Conservation (phyloP, 2,113 vertebrate species). For the Dissostichus mawsoni region DNA sequence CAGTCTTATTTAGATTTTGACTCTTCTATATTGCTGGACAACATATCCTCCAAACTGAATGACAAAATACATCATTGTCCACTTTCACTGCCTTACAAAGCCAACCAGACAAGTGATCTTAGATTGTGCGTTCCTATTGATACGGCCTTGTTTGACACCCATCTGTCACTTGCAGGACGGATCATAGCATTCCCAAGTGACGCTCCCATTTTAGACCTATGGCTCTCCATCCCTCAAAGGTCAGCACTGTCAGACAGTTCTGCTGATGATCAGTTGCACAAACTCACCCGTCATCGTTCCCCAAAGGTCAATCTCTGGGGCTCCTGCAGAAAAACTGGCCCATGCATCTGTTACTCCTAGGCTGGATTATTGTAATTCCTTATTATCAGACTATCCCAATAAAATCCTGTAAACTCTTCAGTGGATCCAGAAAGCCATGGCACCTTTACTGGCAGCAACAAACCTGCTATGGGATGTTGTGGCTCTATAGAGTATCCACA, state of each 20-base stretch:
- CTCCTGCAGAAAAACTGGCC: no score
- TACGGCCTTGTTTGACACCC: background rate
- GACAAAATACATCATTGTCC: background rate
- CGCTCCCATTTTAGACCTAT: background rate
- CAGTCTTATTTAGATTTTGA: background rate
- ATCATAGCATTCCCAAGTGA: background rate
- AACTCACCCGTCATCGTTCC: background rate
- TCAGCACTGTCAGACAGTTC: background rate
- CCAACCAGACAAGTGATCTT: background rate
- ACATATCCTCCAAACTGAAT: background rate
- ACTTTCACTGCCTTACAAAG: background rate
- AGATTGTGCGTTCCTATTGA: background rate
- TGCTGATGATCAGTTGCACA: background rate
- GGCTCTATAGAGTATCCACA: no score
- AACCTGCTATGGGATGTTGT: no score
- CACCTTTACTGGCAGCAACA: background rate
- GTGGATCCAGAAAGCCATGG: background rate
- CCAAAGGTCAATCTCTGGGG: no score
- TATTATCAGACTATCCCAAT: no score
- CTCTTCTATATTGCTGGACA: background rate
- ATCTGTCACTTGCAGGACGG: background rate
- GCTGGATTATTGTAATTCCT: no score
- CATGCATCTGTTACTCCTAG: no score
- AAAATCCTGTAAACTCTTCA: no score
- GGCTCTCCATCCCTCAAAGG: background rate